Evolutionary conservation across 2,113 vertebrate species (phyloP).

Genomic region (Gymnobelideus leadbeateri): DNA sequence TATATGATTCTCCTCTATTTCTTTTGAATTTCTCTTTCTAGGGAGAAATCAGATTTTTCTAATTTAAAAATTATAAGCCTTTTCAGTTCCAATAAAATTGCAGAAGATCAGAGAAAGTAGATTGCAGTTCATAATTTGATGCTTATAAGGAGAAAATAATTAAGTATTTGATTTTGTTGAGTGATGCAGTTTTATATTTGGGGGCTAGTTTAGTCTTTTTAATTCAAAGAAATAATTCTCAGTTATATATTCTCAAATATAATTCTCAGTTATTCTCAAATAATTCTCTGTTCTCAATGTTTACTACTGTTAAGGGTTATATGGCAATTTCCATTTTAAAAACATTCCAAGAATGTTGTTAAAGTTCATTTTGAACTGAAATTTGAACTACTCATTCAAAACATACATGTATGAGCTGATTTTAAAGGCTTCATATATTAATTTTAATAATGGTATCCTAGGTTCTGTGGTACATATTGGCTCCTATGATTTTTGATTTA

Average conservation of each 20-base stretch:
- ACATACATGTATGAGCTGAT: not conserved
- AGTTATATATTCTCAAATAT: not conserved
- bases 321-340: not conserved
- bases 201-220: slow-evolving; percentile 48
- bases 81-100: slow-evolving; percentile 37
- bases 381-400: not conserved
- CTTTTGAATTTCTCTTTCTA: slow-evolving; percentile 44
- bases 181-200: slow-evolving; percentile 52
- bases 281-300: not conserved
- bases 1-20: slow-evolving; percentile 26
- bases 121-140: slow-evolving; percentile 36
- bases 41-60: slow-evolving; percentile 31
- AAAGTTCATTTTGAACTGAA: slow-evolving; percentile 10
- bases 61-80: slow-evolving; percentile 45
- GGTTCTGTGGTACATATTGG: not conserved
- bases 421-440: not conserved
- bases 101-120: slow-evolving; percentile 37
- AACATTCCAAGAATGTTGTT: not conserved
- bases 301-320: not conserved
- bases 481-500: not conserved
- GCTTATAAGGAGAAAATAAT: not conserved
- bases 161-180: slow-evolving; percentile 40
- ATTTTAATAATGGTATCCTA: not conserved
- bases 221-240: not conserved
- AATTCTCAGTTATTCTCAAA: not conserved